A percentile compares a stretch with the other conserved stretches of the same genome.
These are phyloP conservation scores for Rhinogobius similis DNA, from an alignment of 2,113 vertebrate genomes.

Conservation along the genomic window DNA sequence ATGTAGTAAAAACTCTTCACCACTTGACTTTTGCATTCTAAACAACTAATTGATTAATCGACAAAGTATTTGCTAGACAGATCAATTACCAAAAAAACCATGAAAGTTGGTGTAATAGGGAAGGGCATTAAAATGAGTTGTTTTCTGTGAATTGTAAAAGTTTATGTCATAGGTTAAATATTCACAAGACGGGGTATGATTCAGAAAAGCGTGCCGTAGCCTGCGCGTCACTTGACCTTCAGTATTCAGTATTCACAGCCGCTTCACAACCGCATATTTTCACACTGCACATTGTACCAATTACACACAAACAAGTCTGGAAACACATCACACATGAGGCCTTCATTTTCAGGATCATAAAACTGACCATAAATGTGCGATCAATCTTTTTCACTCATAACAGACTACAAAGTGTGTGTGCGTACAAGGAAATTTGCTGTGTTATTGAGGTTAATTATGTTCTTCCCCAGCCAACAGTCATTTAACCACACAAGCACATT, in stretches of 20 bases:
- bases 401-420: background rate
- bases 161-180: background rate
- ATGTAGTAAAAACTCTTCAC: too few species aligned
- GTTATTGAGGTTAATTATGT: constrained; percentile 10
- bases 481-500: constrained; percentile 33
- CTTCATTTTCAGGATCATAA: background rate
- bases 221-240: background rate
- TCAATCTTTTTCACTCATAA: background rate
- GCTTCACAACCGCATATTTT: background rate
- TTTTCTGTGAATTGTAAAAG: too few species aligned
- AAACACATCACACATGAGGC: background rate
- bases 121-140: too few species aligned
- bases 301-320: background rate
- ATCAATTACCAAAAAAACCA: too few species aligned
- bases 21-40: too few species aligned
- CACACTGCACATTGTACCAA: background rate
- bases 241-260: background rate
- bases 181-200: background rate
- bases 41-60: too few species aligned
- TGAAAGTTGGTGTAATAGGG: too few species aligned
- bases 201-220: background rate
- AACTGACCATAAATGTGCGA: background rate
- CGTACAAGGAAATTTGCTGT: background rate
- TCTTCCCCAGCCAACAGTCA: background rate
- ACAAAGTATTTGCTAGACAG: too few species aligned